A percentile compares a stretch with the other conserved stretches of the same genome.
phyloP scores from a whole-genome alignment of 2,888 invertebrate genomes.

The Atethmia centrago region DNA sequence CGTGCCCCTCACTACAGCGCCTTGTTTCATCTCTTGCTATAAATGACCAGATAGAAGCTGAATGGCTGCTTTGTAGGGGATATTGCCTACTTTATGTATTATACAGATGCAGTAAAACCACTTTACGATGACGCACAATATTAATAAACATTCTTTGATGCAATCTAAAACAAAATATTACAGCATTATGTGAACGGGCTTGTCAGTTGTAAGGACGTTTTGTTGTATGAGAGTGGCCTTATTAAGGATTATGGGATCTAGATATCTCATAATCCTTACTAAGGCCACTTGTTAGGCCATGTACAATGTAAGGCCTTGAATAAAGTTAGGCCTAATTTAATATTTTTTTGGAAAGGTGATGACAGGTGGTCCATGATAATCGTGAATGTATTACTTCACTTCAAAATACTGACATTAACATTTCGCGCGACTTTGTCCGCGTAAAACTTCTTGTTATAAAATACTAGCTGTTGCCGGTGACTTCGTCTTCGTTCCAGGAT shows the following conservation, averaged over 20 bases:
- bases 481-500: too few relatives aligned
- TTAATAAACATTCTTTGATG: slow-evolving; percentile 62
- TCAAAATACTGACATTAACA: not conserved
- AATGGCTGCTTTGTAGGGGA: slow-evolving; percentile 86
- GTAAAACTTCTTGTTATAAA: too few relatives aligned
- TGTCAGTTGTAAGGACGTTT: slow-evolving; percentile 17
- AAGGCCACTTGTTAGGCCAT: too few relatives aligned
- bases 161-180: slow-evolving; percentile 54
- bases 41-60: slow-evolving; percentile 89
- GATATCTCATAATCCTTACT: too few relatives aligned
- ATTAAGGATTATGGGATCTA: not conserved
- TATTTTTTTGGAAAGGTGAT: fast-evolving
- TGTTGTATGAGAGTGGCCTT: not conserved
- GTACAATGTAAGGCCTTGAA: too few relatives aligned
- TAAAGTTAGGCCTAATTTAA: too few relatives aligned
- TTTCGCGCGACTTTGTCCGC: too few relatives aligned
- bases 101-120: slow-evolving; percentile 83
- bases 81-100: slow-evolving; percentile 88
- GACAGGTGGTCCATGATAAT: too few relatives aligned
- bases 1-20: slow-evolving; percentile 73
- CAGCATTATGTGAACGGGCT: slow-evolving; percentile 36
- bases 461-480: too few relatives aligned
- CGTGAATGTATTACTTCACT: not conserved
- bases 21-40: slow-evolving; percentile 88
- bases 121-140: slow-evolving; percentile 76